Evolutionary conservation across 2,888 invertebrate species (phyloP), one percentile per base, ranked within the genome.

Genomic region (Cephalotes varians): DNA sequence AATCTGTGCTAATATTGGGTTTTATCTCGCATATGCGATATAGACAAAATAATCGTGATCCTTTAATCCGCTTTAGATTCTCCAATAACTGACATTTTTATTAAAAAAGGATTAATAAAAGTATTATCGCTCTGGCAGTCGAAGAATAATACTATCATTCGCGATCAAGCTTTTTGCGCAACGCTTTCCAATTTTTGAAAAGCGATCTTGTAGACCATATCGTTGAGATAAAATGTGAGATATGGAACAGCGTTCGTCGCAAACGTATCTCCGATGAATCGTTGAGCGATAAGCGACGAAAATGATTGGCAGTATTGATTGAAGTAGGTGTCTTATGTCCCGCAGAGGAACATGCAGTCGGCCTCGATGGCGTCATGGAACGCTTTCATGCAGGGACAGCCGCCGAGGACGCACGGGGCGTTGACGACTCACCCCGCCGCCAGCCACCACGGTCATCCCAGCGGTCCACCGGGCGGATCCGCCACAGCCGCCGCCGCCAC

Each of bases 341-440:
- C 92, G 86, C 94, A 94, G 94, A 94, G 94, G 91, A 94, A 93
- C 87, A 93, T 94, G 93, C 94, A 93, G 87, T 91, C 93, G 85
- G 92, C 93, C 85, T 91, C 93, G 87, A 93, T 94, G 92, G 87
- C 93, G 1, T 21, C 25, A 86, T 94, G 94, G 94, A 93, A 93
- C 90, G 93, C 92, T 86, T 94, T 94, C 85, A 92, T 94, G 54
- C 90, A 94, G 28, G 83, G 94, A 87, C 92, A 93, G 44, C 94
- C 93, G 51, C 94, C 94, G 12, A 92, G 93, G 56, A 86, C 90
- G 65, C 94, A 93, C 84, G 92, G 91, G 10, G 91, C 90, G 40
- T 85, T 93, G 81, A 85, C 91, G 51, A 87, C 91, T 21, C 76
- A 73, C 10, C 31, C 73, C 1, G 44, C 60, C 77, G 87, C 87